Evolutionary conservation across 2,888 invertebrate species (phyloP).

Genomic region (Troilus luridus): DNA sequence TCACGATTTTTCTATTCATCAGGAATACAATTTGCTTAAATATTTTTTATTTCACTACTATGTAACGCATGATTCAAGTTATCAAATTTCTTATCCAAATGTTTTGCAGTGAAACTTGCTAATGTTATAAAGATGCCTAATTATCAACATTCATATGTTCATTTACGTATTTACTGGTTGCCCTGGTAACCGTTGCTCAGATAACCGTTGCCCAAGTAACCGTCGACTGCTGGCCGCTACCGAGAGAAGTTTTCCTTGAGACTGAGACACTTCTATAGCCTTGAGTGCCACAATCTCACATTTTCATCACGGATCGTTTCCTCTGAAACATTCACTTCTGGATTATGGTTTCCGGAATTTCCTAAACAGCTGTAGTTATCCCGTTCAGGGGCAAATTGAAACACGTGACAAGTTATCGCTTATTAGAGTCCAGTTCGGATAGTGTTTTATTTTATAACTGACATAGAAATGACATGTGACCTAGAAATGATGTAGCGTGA

Average conservation of each 20-base stretch:
- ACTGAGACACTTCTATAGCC: not conserved
- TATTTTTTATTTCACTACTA: not conserved
- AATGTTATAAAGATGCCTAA: too few relatives aligned
- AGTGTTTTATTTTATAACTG: not conserved
- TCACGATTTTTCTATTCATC: not conserved
- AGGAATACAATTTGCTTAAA: not conserved
- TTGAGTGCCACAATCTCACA: not conserved
- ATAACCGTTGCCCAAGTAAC: not conserved
- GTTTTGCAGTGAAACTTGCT: too few relatives aligned
- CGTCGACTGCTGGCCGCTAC: not conserved
- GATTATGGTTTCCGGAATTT: not conserved
- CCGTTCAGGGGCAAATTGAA: not conserved
- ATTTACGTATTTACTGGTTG: too few relatives aligned
- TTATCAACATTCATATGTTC: too few relatives aligned
- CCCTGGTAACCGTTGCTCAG: too few relatives aligned
- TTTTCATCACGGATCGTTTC: not conserved
- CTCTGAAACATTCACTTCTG: not conserved
- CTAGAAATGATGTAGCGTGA: too few relatives aligned
- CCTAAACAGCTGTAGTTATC: not conserved
- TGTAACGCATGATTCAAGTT: not conserved
- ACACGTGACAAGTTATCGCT: too few relatives aligned
- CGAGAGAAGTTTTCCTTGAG: not conserved
- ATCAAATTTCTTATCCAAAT: not conserved
- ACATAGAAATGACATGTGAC: too few relatives aligned
- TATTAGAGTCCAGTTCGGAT: not conserved